Evolutionary conservation across 2,797 vertebrate species (phyloP).

Genomic region (Pteropus rufus): DNA sequence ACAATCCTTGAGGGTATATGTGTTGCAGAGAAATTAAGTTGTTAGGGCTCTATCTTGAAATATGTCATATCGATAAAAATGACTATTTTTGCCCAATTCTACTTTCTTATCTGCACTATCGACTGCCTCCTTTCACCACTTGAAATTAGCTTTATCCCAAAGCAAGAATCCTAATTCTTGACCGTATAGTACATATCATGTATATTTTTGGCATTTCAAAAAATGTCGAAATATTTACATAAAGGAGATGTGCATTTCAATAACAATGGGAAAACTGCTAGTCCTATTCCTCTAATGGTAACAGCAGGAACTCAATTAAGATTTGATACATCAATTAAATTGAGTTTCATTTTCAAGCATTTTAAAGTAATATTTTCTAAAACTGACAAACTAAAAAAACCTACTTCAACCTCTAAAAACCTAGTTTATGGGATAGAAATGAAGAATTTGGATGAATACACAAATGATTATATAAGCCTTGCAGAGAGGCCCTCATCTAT

Average conservation of each 20-base stretch:
- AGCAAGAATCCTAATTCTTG: slow-evolving; percentile 38
- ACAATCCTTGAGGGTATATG: not conserved
- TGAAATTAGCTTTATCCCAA: slow-evolving; percentile 17
- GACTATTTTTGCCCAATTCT: not conserved
- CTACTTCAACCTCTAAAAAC: slow-evolving; percentile 26
- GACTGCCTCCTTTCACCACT: not conserved
- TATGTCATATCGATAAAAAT: not conserved
- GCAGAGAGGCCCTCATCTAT: not conserved
- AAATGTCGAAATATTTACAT: slow-evolving; percentile 72
- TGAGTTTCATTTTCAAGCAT: slow-evolving; percentile 53
- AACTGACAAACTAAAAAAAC: not conserved
- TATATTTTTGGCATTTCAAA: slow-evolving; percentile 52
- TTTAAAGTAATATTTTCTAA: slow-evolving; percentile 42
- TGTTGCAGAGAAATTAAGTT: not conserved
- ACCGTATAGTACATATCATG: not conserved
- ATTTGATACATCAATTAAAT: slow-evolving; percentile 58
- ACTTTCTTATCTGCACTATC: slow-evolving; percentile 1
- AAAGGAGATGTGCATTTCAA: slow-evolving; percentile 59
- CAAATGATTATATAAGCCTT: not conserved
- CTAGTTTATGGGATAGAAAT: slow-evolving; percentile 32
- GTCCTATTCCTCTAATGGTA: slow-evolving; percentile 45
- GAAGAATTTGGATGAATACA: not conserved
- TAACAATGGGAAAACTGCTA: slow-evolving; percentile 61
- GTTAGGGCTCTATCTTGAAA: slow-evolving; percentile 26
- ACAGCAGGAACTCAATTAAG: slow-evolving; percentile 62